Conservation (phyloP, 2,888 invertebrate species). For the Sinotaia quadrata region DNA sequence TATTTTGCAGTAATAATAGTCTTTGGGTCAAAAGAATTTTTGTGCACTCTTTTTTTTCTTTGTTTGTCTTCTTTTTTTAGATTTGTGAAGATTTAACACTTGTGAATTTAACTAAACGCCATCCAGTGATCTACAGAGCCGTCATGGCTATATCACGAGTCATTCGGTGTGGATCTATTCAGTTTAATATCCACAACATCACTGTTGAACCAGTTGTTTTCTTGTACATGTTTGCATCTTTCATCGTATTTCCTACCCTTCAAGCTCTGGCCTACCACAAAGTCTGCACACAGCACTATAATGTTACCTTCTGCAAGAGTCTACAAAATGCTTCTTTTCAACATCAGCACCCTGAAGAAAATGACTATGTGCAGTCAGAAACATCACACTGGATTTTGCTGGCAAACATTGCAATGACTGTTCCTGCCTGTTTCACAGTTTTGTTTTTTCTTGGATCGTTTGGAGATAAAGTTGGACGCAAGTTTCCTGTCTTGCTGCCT, state of each 20-base stretch:
- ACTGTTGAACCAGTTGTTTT: constrained; percentile 91
- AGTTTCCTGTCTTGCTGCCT: constrained; percentile 72
- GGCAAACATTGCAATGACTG: constrained; percentile 65
- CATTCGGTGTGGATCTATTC: constrained; percentile 25
- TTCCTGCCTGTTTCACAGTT: constrained; percentile 64
- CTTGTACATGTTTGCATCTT: constrained; percentile 88
- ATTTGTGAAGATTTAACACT: not conserved
- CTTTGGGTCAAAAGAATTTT: no score
- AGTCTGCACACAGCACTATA: constrained; percentile 64
- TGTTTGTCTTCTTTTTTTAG: not conserved
- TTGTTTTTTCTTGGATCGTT: constrained; percentile 68
- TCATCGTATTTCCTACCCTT: constrained; percentile 69
- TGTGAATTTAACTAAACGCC: not conserved
- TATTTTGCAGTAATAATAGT: no score
- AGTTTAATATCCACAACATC: constrained; percentile 67
- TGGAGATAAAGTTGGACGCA: constrained; percentile 72
- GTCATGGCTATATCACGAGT: constrained; percentile 8
- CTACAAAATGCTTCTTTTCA: constrained; percentile 47
- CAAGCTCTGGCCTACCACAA: constrained; percentile 72
- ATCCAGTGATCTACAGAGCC: not conserved
- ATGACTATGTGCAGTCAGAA: constrained; percentile 63
- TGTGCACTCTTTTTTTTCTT: not conserved
- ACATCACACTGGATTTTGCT: constrained; percentile 69
- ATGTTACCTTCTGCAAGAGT: constrained; percentile 44
- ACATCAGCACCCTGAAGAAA: constrained; percentile 39